phyloP scores from a whole-genome alignment of 1,140 invertebrate genomes.

The Drosophila cardini region DNA sequence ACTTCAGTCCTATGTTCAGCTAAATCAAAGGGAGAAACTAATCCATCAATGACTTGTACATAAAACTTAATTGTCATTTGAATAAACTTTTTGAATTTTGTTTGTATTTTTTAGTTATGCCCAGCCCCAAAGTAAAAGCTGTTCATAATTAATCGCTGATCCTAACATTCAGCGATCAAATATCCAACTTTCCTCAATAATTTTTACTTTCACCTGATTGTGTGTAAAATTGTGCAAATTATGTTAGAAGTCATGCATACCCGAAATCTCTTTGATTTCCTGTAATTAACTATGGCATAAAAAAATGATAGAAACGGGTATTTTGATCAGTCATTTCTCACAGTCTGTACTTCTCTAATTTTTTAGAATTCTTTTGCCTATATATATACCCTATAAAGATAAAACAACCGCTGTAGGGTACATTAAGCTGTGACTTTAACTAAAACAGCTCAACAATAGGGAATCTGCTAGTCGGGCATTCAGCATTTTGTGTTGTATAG shows the following conservation, averaged over 20 bases:
- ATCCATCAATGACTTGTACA: conserved; percentile 6
- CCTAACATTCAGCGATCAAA: not conserved
- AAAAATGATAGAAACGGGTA: not conserved
- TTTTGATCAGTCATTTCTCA: not conserved
- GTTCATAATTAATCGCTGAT: conserved; percentile 10
- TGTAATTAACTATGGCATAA: not conserved
- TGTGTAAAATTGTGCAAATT: conserved; percentile 7
- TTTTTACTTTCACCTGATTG: conserved; percentile 8
- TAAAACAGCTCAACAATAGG: no score
- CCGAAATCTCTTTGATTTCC: conserved; percentile 1
- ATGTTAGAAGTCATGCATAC: conserved; percentile 9
- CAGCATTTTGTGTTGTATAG: no score
- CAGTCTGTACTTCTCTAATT: conserved; percentile 13
- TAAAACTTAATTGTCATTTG: conserved; percentile 14
- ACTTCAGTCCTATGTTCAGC: not conserved
- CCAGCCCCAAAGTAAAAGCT: conserved; percentile 16
- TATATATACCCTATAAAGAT: not conserved
- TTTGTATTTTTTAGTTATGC: not conserved
- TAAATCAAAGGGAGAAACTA: conserved; percentile 1
- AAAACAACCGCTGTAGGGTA: no score
- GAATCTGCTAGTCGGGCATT: not conserved
- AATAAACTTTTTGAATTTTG: conserved; percentile 1
- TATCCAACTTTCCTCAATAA: conserved; percentile 1
- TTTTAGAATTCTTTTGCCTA: not conserved
- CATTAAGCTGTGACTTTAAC: no score